phyloP scores from a whole-genome alignment of 2,797 vertebrate genomes.

The Clarias fuscus region DNA sequence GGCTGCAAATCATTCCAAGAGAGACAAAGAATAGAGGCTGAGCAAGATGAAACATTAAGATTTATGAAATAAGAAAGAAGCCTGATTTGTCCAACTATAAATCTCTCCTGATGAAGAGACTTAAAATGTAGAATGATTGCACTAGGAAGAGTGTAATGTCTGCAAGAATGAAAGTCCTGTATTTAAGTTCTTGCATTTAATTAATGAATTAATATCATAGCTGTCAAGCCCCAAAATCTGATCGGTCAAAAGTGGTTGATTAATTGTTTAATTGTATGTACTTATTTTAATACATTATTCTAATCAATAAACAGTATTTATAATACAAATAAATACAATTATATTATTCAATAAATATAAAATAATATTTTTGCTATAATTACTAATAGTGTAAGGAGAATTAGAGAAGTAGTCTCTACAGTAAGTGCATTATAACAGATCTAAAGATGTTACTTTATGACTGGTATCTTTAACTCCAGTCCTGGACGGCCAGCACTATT shows the following conservation, averaged over 20 bases:
- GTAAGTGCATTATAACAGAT: not conserved
- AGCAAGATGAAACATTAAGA: slow-evolving; percentile 17
- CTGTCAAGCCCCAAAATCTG: too few species aligned
- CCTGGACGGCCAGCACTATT: too few species aligned
- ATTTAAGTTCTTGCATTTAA: not conserved
- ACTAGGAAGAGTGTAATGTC: not conserved
- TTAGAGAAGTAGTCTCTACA: not conserved
- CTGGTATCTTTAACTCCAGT: too few species aligned
- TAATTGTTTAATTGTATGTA: not conserved
- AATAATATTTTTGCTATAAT: not conserved
- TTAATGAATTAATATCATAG: not conserved
- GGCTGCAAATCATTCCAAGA: slow-evolving; percentile 39
- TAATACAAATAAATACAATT: not conserved
- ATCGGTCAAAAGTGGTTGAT: not conserved
- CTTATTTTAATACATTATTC: not conserved
- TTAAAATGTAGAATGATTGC: slow-evolving; percentile 34
- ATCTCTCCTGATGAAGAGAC: slow-evolving; percentile 16
- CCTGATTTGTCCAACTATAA: slow-evolving; percentile 31
- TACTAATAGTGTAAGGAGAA: not conserved
- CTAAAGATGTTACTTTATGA: not conserved
- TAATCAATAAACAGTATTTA: not conserved
- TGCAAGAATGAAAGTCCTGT: not conserved
- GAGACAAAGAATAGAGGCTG: slow-evolving; percentile 22
- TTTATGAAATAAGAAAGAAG: slow-evolving; percentile 35
- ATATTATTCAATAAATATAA: not conserved